Evolutionary conservation across 2,113 vertebrate genomes (phyloP).

Genomic region (Pyxicephalus adspersus): DNA sequence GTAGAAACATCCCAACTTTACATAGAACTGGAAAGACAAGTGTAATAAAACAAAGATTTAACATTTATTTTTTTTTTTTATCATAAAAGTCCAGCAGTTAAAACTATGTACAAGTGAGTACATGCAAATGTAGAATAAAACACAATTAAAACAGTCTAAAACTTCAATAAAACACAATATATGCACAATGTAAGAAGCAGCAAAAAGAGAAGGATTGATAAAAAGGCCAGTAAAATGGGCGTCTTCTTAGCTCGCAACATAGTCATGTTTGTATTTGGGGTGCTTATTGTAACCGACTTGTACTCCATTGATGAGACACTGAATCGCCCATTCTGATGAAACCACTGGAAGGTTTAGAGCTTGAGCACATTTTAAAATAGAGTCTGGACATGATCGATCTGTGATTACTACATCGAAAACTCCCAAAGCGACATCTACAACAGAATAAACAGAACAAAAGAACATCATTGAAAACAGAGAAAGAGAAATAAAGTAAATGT

Average conservation of each 20-base stretch:
- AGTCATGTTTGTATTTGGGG: conserved; percentile 83
- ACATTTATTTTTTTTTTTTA: conserved; percentile 87
- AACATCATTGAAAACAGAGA: not conserved
- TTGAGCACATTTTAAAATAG: conserved; percentile 77
- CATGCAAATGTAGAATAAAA: conserved; percentile 81
- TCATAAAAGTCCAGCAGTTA: conserved; percentile 88
- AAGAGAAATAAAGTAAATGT: not conserved
- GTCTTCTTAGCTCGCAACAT: conserved; percentile 65
- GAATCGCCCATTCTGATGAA: conserved; percentile 93
- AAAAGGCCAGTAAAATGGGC: not conserved
- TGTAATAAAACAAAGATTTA: conserved; percentile 79
- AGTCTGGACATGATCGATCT: conserved; percentile 79
- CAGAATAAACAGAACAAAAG: conserved; percentile 42
- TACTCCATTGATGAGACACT: conserved; percentile 89
- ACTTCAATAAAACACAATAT: conserved; percentile 71
- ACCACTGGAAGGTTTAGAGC: conserved; percentile 84
- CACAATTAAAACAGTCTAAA: conserved; percentile 73
- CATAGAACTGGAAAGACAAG: conserved; percentile 30
- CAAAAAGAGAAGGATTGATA: conserved; percentile 57
- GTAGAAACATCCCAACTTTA: not conserved
- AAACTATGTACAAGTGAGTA: conserved; percentile 90
- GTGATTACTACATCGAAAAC: conserved; percentile 89
- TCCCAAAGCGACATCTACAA: conserved; percentile 81
- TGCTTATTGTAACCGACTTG: conserved; percentile 80
- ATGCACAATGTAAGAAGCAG: conserved; percentile 63